These are phyloP conservation scores for Oryzaephilus surinamensis DNA, from an alignment of 1,140 invertebrate genomes.

Conservation along the genomic window DNA sequence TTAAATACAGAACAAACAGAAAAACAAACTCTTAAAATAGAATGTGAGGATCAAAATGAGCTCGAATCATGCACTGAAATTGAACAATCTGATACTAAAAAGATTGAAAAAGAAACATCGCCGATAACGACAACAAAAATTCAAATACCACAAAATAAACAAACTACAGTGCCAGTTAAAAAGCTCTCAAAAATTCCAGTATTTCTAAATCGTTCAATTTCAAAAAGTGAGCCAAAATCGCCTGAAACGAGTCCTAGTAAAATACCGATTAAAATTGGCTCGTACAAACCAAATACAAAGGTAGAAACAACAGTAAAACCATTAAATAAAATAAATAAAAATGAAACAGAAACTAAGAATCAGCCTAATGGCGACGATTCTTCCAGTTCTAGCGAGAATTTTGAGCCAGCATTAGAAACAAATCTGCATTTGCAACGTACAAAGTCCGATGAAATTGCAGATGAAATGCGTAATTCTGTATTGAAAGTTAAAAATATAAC, in stretches of 20 bases:
- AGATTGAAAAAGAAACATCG: constrained; percentile 3
- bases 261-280: constrained; percentile 25
- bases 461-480: constrained; percentile 10
- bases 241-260: constrained; percentile 19
- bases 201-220: too few species aligned
- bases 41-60: not conserved
- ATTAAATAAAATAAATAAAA: not conserved
- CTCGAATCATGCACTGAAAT: not conserved
- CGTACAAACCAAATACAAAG: constrained; percentile 4
- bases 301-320: not conserved
- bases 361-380: constrained; percentile 1
- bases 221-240: constrained; percentile 19
- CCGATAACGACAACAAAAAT: constrained; percentile 24
- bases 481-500: constrained; percentile 12
- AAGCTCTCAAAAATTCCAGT: too few species aligned
- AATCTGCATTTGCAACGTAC: constrained; percentile 7
- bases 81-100: not conserved
- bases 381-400: not conserved
- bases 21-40: too few species aligned
- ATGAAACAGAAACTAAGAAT: not conserved
- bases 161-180: constrained; percentile 17
- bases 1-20: too few species aligned
- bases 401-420: not conserved
- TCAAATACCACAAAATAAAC: constrained; percentile 28
- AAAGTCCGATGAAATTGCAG: constrained; percentile 13